A percentile compares a stretch with the other conserved stretches of the same genome.
Evolutionary conservation across 2,888 invertebrate genomes (phyloP).

Genomic region (Apamea epomidion): DNA sequence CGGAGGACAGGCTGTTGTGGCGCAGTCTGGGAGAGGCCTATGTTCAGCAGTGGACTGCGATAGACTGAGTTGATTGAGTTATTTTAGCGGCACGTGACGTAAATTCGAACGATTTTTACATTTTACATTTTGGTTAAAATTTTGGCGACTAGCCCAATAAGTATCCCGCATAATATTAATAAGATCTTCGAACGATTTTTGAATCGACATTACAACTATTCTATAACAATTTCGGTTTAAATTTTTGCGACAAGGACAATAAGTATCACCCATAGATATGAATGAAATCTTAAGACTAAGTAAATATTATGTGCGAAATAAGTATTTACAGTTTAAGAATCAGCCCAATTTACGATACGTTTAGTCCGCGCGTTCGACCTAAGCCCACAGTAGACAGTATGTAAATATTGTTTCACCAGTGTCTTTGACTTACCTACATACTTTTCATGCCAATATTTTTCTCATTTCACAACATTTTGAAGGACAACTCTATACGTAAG

Average conservation of each 20-base stretch:
- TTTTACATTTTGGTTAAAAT: not conserved
- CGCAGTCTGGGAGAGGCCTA: no score
- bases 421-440: slow-evolving; percentile 54
- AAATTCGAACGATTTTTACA: not conserved
- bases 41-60: no score
- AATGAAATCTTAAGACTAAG: not conserved
- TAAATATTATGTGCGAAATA: not conserved
- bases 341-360: not conserved
- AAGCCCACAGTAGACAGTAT: not conserved
- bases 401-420: slow-evolving; percentile 27
- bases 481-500: slow-evolving; percentile 19
- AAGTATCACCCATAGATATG: not conserved
- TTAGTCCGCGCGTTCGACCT: not conserved
- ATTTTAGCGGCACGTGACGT: no score
- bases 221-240: no score
- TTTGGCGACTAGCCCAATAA: not conserved
- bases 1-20: no score
- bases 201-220: no score
- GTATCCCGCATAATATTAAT: not conserved
- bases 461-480: slow-evolving; percentile 30
- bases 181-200: not conserved
- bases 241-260: not conserved
- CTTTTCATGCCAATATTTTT: slow-evolving; percentile 52
- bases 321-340: not conserved
- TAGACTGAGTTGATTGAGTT: no score